Base-by-base conservation (phyloP, 2,113 vertebrate genomes). In the Pogona vitticeps region DNA sequence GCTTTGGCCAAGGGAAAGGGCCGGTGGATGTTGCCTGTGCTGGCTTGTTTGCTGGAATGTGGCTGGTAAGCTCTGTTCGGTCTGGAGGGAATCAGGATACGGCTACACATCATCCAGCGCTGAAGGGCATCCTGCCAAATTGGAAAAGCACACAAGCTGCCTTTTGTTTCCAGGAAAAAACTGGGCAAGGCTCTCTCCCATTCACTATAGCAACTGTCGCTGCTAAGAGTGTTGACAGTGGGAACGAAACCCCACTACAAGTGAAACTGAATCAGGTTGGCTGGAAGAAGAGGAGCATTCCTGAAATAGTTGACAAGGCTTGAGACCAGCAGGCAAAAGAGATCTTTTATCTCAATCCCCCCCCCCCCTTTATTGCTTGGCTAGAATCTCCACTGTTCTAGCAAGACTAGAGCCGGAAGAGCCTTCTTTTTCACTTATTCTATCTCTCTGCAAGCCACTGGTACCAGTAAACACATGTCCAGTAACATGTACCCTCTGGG, bases 191-290 rank as follows among this genome's bases (percentile, higher is more conserved):
- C 89, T 70, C 88, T 87, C 91, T 91, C 90, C 92, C 88, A 63
- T 89, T 93, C 91, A 87, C 95, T 93, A 96, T 94, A 89, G 94
- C 91, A 96, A 96, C 95, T 95, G 93, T 93, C 93, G 89, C 80
- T 76, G 63, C 0, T 14, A 5, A 92, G 91, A 94, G 85, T 92
- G 92, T 95, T 95, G 95, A 92, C 93, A 96, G 94, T 94, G 93
- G 91, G 92, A 95, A 92, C 93, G 89, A 68, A 95, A 92, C 75
- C 46, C 46, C 0, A 0, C 90, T 83, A 90, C 83, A 91, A 92
- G 85, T 88, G 93, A 94, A 95, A 95, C 90, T 84, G 90, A 94
- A 95, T 92, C 92, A 91, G 84, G 78, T 93, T 84, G 85, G 93
- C 92, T 95, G 93, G 91, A 94, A 93, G 88, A 85, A 93, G 84